Conservation (phyloP, 2,797 vertebrate species). For the Chiloscyllium punctatum region DNA sequence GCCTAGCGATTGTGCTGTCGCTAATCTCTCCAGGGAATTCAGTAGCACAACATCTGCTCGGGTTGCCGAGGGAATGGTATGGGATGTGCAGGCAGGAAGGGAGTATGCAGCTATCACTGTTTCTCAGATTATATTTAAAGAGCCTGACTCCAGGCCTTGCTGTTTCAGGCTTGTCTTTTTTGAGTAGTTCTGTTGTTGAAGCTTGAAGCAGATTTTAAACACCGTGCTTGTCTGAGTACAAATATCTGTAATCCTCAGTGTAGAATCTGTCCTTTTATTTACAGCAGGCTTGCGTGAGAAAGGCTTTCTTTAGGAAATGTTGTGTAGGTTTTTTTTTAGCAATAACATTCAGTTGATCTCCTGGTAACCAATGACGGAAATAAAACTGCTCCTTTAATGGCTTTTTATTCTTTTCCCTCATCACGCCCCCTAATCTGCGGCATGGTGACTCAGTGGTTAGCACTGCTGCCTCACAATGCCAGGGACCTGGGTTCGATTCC, state of each 20-base stretch:
- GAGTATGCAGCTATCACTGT: background rate
- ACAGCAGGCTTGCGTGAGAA: background rate
- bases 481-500: too few species aligned
- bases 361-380: background rate
- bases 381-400: background rate
- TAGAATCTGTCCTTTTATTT: too few species aligned
- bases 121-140: background rate
- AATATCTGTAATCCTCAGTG: background rate
- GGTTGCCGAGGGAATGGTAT: constrained; percentile 3
- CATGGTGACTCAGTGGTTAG: too few species aligned
- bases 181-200: background rate
- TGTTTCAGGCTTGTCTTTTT: background rate
- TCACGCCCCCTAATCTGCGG: too few species aligned
- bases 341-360: background rate
- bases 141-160: background rate
- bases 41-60: background rate
- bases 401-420: background rate
- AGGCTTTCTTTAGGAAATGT: background rate
- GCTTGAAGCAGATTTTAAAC: background rate
- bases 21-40: background rate
- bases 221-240: background rate
- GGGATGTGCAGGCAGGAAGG: background rate
- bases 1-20: background rate
- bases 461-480: too few species aligned
- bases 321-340: background rate